phyloP scores from a whole-genome alignment of 2,888 invertebrate species.

The Cataglyphis cursor region DNA sequence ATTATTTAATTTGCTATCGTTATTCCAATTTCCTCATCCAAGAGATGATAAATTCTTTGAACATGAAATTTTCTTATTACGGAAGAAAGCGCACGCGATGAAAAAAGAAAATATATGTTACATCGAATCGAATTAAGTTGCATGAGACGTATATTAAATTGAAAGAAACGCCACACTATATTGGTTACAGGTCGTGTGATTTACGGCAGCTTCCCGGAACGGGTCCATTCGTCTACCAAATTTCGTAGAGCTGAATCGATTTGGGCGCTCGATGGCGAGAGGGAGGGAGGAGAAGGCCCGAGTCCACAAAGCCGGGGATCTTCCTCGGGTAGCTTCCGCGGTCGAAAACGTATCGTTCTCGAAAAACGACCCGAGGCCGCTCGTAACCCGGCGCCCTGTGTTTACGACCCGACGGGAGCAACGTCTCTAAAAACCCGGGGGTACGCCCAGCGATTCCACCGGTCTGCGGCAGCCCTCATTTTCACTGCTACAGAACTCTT shows the following conservation, averaged over 20 bases:
- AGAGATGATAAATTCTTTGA: not conserved
- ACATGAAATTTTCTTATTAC: not conserved
- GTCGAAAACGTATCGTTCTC: conserved; percentile 74
- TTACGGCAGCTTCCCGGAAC: conserved; percentile 52
- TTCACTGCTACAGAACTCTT: conserved; percentile 69
- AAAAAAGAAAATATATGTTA: not conserved
- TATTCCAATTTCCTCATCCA: not conserved
- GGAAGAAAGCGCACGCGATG: not conserved
- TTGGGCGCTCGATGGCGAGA: not conserved
- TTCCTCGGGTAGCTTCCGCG: conserved; percentile 73
- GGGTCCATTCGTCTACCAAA: conserved; percentile 49
- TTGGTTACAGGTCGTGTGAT: conserved; percentile 25
- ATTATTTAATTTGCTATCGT: not conserved
- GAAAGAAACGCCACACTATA: conserved; percentile 24
- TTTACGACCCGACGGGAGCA: conserved; percentile 82
- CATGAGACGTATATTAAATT: conserved; percentile 49
- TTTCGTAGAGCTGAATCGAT: conserved; percentile 56
- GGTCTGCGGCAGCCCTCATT: conserved; percentile 72
- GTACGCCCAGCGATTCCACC: conserved; percentile 78
- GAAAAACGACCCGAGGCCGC: conserved; percentile 71
- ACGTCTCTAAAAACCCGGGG: conserved; percentile 80
- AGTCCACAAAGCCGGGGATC: conserved; percentile 62
- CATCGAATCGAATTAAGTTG: conserved; percentile 31
- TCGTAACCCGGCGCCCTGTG: conserved; percentile 80
- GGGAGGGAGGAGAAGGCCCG: conserved; percentile 31